phyloP scores from a whole-genome alignment of 2,888 invertebrate species.

The Drosophila melanocephala region DNA sequence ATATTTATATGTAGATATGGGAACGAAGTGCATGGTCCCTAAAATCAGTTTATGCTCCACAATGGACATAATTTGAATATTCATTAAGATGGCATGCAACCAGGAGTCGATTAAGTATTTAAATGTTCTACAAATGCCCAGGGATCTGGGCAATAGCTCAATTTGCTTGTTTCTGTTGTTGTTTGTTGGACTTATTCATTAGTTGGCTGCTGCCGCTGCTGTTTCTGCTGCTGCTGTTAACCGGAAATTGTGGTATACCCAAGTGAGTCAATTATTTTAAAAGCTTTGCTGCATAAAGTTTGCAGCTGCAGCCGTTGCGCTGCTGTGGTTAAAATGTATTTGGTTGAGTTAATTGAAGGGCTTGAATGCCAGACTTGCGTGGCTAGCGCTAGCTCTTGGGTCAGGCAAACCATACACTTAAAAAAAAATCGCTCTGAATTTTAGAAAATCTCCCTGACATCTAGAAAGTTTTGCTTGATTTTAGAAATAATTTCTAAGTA shows the following conservation, averaged over 20 bases:
- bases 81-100: constrained; percentile 69
- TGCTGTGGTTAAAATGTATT: constrained; percentile 63
- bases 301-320: constrained; percentile 40
- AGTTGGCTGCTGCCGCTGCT: constrained; percentile 62
- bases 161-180: constrained; percentile 24
- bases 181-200: constrained; percentile 67
- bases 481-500: neutral
- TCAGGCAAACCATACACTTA: constrained; percentile 12
- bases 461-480: neutral
- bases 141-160: constrained; percentile 24
- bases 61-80: constrained; percentile 59
- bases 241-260: constrained; percentile 80
- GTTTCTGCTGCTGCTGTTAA: constrained; percentile 63
- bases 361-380: constrained; percentile 11
- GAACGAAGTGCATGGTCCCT: constrained; percentile 11
- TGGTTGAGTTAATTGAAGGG: constrained; percentile 66
- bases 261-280: constrained; percentile 83
- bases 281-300: constrained; percentile 79
- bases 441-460: neutral
- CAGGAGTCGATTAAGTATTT: constrained; percentile 68
- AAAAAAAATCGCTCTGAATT: neutral
- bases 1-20: neutral
- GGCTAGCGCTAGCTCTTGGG: neutral
- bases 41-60: constrained; percentile 30
- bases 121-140: constrained; percentile 62